Evolutionary conservation across 2,113 vertebrate genomes (phyloP).

Genomic region (Istiophorus platypterus): DNA sequence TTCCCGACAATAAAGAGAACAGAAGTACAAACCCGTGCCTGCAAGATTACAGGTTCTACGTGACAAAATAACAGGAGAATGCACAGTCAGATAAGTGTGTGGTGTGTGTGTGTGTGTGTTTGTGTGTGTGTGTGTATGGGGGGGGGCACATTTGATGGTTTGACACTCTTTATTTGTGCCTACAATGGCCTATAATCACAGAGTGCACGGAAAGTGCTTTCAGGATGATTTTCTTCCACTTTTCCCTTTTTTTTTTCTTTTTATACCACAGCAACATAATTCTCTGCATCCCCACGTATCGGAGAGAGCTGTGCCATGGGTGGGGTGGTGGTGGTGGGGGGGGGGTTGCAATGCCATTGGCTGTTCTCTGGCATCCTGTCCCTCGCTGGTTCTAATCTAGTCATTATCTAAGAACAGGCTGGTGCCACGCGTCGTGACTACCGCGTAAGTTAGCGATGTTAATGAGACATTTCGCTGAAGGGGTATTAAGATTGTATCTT

Average conservation of each 20-base stretch:
- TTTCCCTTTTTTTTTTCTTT: neutral
- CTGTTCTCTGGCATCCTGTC: constrained; percentile 16
- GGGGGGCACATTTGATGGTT: constrained; percentile 29
- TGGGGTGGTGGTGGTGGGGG: too few relatives aligned
- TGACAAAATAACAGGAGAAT: constrained; percentile 8
- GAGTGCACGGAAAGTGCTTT: constrained; percentile 17
- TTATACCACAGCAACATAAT: constrained; percentile 31
- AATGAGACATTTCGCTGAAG: constrained; percentile 71
- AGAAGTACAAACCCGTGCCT: neutral
- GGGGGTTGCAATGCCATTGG: constrained; percentile 10
- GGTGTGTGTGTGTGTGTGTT: too few relatives aligned
- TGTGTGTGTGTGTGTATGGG: too few relatives aligned
- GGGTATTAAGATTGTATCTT: constrained; percentile 57
- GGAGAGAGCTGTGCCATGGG: constrained; percentile 2
- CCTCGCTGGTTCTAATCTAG: constrained; percentile 41
- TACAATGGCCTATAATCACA: constrained; percentile 51
- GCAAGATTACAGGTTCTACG: constrained; percentile 28
- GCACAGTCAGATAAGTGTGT: constrained; percentile 18
- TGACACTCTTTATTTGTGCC: constrained; percentile 66
- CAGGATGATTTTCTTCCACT: constrained; percentile 31
- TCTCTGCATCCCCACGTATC: constrained; percentile 14
- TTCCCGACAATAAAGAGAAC: neutral
- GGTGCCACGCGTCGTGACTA: constrained; percentile 21
- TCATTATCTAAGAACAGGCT: constrained; percentile 58
- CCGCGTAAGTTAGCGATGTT: constrained; percentile 55